A percentile compares a stretch with the other conserved stretches of the same genome.
Evolutionary conservation across 2,797 vertebrate species (phyloP).

Genomic region (Sebastes oblongus): DNA sequence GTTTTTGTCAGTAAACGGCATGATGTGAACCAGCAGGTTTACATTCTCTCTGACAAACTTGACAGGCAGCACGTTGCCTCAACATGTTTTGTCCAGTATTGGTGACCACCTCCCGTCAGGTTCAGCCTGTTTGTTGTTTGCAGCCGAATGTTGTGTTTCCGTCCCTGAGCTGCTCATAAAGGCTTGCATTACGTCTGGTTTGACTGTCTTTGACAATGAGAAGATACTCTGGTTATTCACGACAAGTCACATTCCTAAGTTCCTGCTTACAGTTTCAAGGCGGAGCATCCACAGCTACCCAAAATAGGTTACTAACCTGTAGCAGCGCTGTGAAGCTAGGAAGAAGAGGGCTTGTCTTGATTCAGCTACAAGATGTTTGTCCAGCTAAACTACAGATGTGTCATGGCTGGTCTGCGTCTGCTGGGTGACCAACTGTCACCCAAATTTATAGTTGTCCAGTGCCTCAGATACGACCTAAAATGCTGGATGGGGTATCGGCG

Average conservation of each 20-base stretch:
- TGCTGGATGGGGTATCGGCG: too few species aligned
- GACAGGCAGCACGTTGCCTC: neutral
- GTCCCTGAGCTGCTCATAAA: neutral
- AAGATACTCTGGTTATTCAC: constrained; percentile 46
- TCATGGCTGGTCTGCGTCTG: neutral
- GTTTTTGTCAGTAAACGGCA: fast-evolving
- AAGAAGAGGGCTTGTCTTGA: neutral
- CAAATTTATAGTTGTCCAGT: neutral
- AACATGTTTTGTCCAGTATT: neutral
- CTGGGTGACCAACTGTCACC: neutral
- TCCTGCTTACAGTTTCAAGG: neutral
- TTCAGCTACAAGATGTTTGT: neutral
- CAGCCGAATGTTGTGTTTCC: neutral
- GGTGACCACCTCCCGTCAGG: neutral
- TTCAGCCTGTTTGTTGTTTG: neutral
- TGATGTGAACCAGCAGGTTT: neutral
- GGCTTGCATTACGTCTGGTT: neutral
- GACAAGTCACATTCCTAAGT: constrained; percentile 57
- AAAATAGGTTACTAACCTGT: neutral
- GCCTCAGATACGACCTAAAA: too few species aligned
- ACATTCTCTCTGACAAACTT: neutral
- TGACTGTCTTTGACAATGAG: neutral
- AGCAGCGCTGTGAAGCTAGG: too few species aligned
- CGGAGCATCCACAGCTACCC: neutral
- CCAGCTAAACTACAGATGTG: neutral